Evolutionary conservation across 2,113 vertebrate species (phyloP), one percentile per base, ranked within the genome.

Genomic region (Heterotis niloticus): DNA sequence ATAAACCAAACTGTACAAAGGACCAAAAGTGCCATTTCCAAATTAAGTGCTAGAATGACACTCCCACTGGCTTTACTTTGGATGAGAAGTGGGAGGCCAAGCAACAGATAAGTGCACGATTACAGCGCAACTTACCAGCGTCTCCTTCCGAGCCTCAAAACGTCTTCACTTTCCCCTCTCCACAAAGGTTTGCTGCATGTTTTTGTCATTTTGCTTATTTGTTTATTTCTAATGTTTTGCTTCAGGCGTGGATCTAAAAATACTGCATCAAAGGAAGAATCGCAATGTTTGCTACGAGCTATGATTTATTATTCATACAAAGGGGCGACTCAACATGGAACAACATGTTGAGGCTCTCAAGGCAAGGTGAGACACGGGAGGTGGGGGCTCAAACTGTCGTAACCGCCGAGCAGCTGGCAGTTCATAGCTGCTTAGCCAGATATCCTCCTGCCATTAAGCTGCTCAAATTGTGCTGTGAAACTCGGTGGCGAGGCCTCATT

Each of bases 241-340:
- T 78, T 62, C 67, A 34, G 67, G 77, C 77, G 23, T 34, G 77
- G 52, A 69, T 78, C 77, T 44, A 68, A 70, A 78, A 72, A 77
- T 77, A 81, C 65, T 65, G 60, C 59, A 77, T 71, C 66, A 73
- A 64, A 81, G 64, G 65, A 51, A 54, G 23, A 18, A 51, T 34
- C 18, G 75, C 64, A 64, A 64, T 69, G n/a, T 57, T 71, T 80
- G 79, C 79, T 60, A 64, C 60, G 68, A 77, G 80, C 75, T 77
- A 60, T 81, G 80, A 81, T 81, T 77, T 81, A 81, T 76, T 77
- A 81, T 77, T 59, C 44, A 81, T 81, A 64, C 34, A 73, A 81
- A 76, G 57, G 57, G 28, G 66, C 17, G 65, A 76, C 75, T 77
- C 51, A 24, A 64, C 75, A 64, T 62, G 68, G 34, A 81, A 71